Conservation (phyloP, 2,797 vertebrate genomes). For the Protosalanx chinensis region DNA sequence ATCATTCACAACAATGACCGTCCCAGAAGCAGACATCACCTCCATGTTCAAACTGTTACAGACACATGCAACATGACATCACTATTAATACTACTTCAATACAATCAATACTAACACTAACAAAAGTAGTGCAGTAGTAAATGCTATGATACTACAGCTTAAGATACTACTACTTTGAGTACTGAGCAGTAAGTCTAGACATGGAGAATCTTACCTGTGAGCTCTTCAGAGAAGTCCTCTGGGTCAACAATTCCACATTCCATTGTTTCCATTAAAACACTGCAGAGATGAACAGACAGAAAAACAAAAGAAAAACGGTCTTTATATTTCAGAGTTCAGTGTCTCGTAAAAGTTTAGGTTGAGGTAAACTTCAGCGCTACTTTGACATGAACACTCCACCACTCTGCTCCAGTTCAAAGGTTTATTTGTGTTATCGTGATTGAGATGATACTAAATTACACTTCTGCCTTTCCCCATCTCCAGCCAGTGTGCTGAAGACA, state of each 20-base stretch:
- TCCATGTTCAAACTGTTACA: not conserved
- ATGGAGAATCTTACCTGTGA: constrained; percentile 75
- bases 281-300: constrained; percentile 19
- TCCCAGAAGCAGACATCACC: not conserved
- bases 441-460: not conserved
- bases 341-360: not conserved
- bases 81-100: no score
- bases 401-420: constrained; percentile 60
- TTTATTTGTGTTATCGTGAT: constrained; percentile 56
- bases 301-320: not conserved
- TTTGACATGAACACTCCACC: not conserved
- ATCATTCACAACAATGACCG: no score
- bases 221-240: constrained; percentile 79
- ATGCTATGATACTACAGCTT: not conserved
- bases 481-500: no score
- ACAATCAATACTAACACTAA: no score
- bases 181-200: not conserved
- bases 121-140: no score
- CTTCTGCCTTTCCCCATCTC: not conserved
- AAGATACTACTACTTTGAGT: not conserved
- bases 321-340: not conserved
- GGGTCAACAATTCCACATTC: constrained; percentile 76
- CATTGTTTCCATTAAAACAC: constrained; percentile 64
- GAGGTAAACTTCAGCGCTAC: not conserved
- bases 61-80: not conserved